A percentile compares a stretch with the other conserved stretches of the same genome.
These are phyloP conservation scores for Anneissia japonica DNA, from an alignment of 35 echinoderm and acorn worm species.

Conservation along the genomic window DNA sequence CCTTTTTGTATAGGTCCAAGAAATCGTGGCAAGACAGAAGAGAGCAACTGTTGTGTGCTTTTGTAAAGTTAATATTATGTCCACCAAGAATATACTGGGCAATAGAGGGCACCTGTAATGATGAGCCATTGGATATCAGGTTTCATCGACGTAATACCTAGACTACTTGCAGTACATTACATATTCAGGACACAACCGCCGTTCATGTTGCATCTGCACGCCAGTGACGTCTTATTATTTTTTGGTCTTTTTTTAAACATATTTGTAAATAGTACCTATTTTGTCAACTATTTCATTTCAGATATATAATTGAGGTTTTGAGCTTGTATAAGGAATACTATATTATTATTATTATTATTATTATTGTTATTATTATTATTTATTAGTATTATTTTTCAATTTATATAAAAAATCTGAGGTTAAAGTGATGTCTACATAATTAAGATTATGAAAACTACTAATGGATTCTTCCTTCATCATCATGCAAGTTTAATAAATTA, in stretches of 20 bases:
- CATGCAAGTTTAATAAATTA: no score
- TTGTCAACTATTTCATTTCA: not conserved
- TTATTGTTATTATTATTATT: no score
- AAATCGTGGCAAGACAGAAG: slow-evolving; percentile 82
- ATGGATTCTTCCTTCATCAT: no score
- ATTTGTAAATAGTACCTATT: not conserved
- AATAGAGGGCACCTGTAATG: not conserved
- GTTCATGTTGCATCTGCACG: not conserved
- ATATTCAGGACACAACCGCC: not conserved
- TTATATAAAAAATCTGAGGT: no score
- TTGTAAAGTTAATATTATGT: slow-evolving; percentile 43
- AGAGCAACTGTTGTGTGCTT: slow-evolving; percentile 74
- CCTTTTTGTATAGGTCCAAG: slow-evolving; percentile 46
- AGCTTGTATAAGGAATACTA: no score
- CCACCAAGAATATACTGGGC: not conserved
- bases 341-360: no score
- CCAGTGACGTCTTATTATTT: not conserved
- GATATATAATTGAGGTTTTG: not conserved
- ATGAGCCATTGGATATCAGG: not conserved
- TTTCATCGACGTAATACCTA: not conserved
- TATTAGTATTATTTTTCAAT: no score
- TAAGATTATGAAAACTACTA: no score
- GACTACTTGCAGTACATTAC: not conserved
- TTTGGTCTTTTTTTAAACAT: not conserved
- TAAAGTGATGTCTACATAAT: no score